Base-by-base conservation (phyloP, 2,113 vertebrate genomes). In the Xiphophorus maculatus region DNA sequence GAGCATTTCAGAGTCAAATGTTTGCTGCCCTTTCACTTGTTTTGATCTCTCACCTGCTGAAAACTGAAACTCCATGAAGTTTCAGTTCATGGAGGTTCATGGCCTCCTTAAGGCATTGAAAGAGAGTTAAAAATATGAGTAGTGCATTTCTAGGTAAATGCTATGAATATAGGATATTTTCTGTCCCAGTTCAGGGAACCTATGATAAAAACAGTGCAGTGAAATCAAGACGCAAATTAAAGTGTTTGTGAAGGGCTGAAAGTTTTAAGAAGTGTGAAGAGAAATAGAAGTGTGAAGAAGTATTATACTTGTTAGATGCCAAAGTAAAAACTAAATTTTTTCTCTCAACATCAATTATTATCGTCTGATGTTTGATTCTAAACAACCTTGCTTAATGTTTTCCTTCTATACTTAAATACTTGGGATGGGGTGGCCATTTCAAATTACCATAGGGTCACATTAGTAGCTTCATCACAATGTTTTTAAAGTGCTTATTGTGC, bases 141-240 rank as follows among this genome's bases (percentile, higher is more conserved):
- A 37, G 37, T n/a, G 17, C 30, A 74, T 75, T 13, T 60, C 60
- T 54, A 14, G 14, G 51, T 28, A 11, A 69, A 70, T 13, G 19
- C 15, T 77, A 22, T 27, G 25, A 62, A 58, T 0, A 13, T n/a
- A 68, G 66, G 32, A 62, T 68, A 28, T 30, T 60, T 40, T 62
- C 27, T 65, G 33, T 42, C 42, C 22, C 22, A 62, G 65, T 54
- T 30, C 35, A 40, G 12, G 32, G 29, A 62, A 32, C 81, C 74
- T 27, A 69, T 63, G 68, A 9, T 63, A 63, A 42, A 69, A 51
- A 37, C 6, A 44, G 72, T 66, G 74, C 74, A 72, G 75, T n/a
- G 11, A 68, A 82, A 65, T 71, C 2, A 35, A 86, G 67, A 64
- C 67, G 9, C 74, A 71, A 66, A 73, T 40, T 63, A 48, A 83